These are phyloP conservation scores for Nanger granti DNA, from an alignment of 2,113 vertebrate genomes.

Conservation along the genomic window DNA sequence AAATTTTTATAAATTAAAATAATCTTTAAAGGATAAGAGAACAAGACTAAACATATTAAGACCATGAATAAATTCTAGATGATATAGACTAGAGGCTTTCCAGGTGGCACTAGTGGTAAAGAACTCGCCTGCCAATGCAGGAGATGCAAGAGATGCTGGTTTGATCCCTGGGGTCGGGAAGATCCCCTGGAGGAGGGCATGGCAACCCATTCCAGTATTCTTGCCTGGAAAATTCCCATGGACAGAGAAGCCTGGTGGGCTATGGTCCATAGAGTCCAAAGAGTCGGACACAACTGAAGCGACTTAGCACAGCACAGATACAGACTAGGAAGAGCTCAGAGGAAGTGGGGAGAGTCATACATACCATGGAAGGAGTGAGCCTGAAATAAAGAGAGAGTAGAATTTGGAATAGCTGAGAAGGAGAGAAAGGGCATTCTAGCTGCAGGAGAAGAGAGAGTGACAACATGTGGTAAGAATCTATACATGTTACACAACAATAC, in stretches of 20 bases:
- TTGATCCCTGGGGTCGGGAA: not conserved
- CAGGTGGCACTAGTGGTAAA: not conserved
- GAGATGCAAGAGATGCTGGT: not conserved
- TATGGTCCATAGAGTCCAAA: not conserved
- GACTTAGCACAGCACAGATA: not conserved
- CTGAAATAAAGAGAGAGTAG: not conserved
- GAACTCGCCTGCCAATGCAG: not conserved
- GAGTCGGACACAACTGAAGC: not conserved
- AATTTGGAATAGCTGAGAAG: not conserved
- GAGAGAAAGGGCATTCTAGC: not conserved
- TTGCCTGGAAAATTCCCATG: not conserved
- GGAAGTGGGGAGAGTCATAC: not conserved
- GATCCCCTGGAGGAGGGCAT: not conserved
- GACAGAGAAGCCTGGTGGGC: not conserved
- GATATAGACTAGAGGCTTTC: not conserved
- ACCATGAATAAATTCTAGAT: not conserved
- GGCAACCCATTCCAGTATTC: not conserved
- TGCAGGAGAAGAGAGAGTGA: not conserved
- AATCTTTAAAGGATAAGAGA: not conserved
- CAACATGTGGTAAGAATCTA: not conserved
- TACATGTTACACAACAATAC: not conserved
- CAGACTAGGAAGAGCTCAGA: not conserved
- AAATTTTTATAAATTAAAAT: not conserved
- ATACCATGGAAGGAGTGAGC: not conserved
- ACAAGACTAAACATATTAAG: constrained; percentile 11